These are phyloP conservation scores for Apocheima hispidaria DNA, from an alignment of 2,888 invertebrate species.

Conservation along the genomic window DNA sequence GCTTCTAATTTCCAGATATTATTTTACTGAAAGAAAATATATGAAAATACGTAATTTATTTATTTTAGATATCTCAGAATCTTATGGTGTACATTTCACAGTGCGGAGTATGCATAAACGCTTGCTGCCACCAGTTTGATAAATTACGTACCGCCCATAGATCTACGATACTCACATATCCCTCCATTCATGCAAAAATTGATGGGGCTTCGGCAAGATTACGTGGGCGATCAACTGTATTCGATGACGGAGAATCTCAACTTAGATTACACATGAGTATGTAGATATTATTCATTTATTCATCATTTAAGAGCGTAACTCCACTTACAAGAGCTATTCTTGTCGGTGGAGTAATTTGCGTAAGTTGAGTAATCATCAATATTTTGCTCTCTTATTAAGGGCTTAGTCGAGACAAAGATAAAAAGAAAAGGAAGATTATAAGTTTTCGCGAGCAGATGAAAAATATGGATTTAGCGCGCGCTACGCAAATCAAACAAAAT, in stretches of 20 bases:
- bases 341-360: no score
- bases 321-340: no score
- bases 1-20: neutral
- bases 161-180: conserved; percentile 9
- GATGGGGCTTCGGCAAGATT: neutral
- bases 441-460: no score
- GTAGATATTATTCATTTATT: neutral
- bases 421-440: no score
- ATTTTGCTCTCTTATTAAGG: no score
- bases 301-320: no score
- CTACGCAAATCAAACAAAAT: no score
- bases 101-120: conserved; percentile 18
- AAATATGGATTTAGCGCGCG: no score
- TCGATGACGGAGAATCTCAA: conserved; percentile 7
- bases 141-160: conserved; percentile 22
- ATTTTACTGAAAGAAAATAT: neutral
- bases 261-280: neutral
- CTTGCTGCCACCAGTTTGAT: conserved; percentile 28
- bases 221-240: conserved; percentile 1
- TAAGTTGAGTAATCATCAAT: no score
- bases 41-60: neutral
- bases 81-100: conserved; percentile 11
- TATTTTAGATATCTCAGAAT: neutral
- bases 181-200: conserved; percentile 15
- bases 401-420: no score